Conservation (phyloP, 2,113 vertebrate genomes). For the Anolis carolinensis region DNA sequence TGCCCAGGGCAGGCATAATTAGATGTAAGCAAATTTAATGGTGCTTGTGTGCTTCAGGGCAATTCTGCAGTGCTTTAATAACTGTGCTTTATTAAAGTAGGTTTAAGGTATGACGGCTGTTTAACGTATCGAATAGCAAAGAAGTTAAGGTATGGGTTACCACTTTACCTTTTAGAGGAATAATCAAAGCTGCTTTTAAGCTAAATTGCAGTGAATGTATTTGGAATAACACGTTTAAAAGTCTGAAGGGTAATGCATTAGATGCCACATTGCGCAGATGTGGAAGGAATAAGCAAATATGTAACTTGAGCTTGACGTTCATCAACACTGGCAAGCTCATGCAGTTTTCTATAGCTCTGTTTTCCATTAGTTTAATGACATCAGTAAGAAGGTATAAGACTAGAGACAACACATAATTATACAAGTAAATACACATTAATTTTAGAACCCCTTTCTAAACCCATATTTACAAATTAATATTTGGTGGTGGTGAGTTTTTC, state of each 20-base stretch:
- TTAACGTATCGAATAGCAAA: slow-evolving; percentile 82
- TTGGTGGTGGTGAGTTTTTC: slow-evolving; percentile 38
- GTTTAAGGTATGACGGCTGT: slow-evolving; percentile 81
- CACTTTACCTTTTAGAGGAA: slow-evolving; percentile 66
- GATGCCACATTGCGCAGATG: slow-evolving; percentile 33
- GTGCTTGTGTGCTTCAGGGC: slow-evolving; percentile 76
- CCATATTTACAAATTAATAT: slow-evolving; percentile 67
- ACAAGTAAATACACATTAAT: slow-evolving; percentile 66
- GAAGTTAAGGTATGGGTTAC: slow-evolving; percentile 66
- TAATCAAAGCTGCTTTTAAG: slow-evolving; percentile 57
- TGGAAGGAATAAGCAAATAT: slow-evolving; percentile 55
- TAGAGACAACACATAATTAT: slow-evolving; percentile 65
- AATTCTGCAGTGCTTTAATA: slow-evolving; percentile 82
- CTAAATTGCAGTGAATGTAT: slow-evolving; percentile 63
- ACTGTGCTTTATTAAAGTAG: slow-evolving; percentile 88
- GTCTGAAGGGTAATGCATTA: slow-evolving; percentile 48
- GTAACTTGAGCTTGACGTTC: slow-evolving; percentile 61
- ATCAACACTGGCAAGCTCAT: slow-evolving; percentile 24
- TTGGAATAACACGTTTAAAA: slow-evolving; percentile 69
- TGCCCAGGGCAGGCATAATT: slow-evolving; percentile 87
- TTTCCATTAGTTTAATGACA: slow-evolving; percentile 51
- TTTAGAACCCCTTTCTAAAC: slow-evolving; percentile 58
- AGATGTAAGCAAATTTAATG: slow-evolving; percentile 88
- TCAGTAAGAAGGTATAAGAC: slow-evolving; percentile 55
- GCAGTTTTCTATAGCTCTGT: slow-evolving; percentile 36